These are phyloP conservation scores for Passer domesticus DNA, from an alignment of 2,113 vertebrate genomes.

Conservation along the genomic window DNA sequence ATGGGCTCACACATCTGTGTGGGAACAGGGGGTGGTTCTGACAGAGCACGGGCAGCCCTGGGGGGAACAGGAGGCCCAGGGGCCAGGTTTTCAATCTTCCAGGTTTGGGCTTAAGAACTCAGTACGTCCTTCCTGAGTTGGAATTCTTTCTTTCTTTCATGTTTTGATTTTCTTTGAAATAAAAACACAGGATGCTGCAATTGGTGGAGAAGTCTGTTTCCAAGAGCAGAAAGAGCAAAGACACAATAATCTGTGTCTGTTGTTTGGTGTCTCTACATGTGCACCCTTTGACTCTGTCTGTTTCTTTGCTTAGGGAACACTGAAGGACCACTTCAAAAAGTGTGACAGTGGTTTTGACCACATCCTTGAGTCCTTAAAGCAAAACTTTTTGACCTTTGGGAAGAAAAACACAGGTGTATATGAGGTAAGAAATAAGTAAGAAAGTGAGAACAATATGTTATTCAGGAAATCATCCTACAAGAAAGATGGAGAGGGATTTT, in stretches of 20 bases:
- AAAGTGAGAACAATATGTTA: not conserved
- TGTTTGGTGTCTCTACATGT: not conserved
- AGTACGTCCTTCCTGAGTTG: not conserved
- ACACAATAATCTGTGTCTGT: not conserved
- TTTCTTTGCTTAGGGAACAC: conserved; percentile 21
- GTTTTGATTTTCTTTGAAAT: conserved; percentile 25
- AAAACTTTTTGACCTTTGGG: conserved; percentile 39
- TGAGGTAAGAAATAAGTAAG: conserved; percentile 33
- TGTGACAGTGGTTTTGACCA: not conserved
- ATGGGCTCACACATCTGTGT: accelerated
- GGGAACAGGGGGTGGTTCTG: not conserved
- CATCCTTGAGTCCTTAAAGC: conserved; percentile 42
- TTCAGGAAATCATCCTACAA: not conserved
- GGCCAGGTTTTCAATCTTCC: not conserved
- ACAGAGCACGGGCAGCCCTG: accelerated
- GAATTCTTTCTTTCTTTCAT: not conserved
- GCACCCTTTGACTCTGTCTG: not conserved
- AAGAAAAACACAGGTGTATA: not conserved
- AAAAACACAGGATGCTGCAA: conserved; percentile 15
- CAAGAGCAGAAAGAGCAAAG: not conserved
- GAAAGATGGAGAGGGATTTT: not conserved
- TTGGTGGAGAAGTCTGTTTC: not conserved
- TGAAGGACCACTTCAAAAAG: conserved; percentile 58
- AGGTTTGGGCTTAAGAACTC: not conserved
- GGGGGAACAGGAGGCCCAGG: not conserved